phyloP scores from a whole-genome alignment of 2,113 vertebrate species.

The Calyptommatus sinebrachiatus region DNA sequence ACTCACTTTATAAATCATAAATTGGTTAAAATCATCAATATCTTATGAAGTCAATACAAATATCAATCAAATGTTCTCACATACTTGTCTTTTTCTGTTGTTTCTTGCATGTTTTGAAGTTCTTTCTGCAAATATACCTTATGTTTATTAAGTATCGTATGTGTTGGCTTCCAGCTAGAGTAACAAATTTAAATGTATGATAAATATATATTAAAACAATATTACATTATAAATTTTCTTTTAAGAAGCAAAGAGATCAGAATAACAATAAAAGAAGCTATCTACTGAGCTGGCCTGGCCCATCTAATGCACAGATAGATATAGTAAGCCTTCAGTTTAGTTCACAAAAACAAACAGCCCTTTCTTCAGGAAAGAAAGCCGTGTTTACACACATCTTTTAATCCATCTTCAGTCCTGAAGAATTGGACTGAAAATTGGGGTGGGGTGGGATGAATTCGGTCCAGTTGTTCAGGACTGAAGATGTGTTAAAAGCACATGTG shows the following conservation, averaged over 20 bases:
- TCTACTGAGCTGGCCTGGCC: no score
- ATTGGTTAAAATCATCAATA: background rate
- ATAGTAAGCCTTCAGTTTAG: no score
- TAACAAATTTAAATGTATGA: conserved; percentile 31
- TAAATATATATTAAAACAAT: no score
- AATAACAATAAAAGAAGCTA: background rate
- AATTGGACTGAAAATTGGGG: no score
- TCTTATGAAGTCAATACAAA: background rate
- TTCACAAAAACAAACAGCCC: no score
- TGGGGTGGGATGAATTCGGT: no score
- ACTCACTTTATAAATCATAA: background rate
- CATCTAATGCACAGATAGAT: no score
- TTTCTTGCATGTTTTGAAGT: conserved; percentile 59
- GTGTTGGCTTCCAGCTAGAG: conserved; percentile 73
- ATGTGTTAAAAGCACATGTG: no score
- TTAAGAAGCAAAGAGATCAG: background rate
- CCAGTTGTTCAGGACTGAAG: no score
- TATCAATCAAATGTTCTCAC: background rate
- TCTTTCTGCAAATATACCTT: conserved; percentile 70
- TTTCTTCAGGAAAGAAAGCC: no score
- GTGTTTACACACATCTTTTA: no score
- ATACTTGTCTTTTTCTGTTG: conserved; percentile 76
- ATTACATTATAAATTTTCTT: conserved; percentile 3
- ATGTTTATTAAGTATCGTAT: conserved; percentile 69
- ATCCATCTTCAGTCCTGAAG: no score